A percentile compares a stretch with the other conserved stretches of the same genome.
Conservation (phyloP, 2,113 vertebrate species). For the Ahaetulla prasina region DNA sequence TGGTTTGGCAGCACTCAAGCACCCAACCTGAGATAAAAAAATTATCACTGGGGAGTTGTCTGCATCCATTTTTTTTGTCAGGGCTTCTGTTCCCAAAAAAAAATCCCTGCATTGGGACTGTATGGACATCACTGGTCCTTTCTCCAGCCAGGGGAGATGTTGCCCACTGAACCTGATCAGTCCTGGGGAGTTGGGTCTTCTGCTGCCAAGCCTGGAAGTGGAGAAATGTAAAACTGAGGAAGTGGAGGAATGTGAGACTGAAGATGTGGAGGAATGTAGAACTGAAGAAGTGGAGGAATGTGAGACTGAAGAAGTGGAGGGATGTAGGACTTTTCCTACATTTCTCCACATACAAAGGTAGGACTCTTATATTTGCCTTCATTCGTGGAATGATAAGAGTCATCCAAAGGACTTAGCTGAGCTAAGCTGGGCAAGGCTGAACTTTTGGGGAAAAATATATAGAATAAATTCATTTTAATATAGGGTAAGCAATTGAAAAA, state of each 20-base stretch:
- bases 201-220: not conserved
- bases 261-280: not conserved
- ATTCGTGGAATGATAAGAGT: not conserved
- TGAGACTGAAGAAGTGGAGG: not conserved
- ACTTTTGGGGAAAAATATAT: not conserved
- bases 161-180: not conserved
- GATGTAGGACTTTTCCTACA: no score
- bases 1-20: not conserved
- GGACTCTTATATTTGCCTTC: no score
- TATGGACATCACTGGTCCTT: no score
- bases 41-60: not conserved
- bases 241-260: not conserved
- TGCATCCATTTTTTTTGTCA: not conserved
- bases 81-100: not conserved
- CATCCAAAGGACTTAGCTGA: not conserved
- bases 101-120: no score
- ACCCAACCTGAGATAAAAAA: not conserved
- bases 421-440: not conserved
- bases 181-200: not conserved
- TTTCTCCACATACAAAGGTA: no score
- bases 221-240: not conserved
- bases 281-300: not conserved
- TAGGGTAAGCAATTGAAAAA: not conserved
- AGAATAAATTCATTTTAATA: not conserved
- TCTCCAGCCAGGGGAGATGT: no score